Conservation (phyloP, 2,113 vertebrate species). For the Chloropsis hardwickii region DNA sequence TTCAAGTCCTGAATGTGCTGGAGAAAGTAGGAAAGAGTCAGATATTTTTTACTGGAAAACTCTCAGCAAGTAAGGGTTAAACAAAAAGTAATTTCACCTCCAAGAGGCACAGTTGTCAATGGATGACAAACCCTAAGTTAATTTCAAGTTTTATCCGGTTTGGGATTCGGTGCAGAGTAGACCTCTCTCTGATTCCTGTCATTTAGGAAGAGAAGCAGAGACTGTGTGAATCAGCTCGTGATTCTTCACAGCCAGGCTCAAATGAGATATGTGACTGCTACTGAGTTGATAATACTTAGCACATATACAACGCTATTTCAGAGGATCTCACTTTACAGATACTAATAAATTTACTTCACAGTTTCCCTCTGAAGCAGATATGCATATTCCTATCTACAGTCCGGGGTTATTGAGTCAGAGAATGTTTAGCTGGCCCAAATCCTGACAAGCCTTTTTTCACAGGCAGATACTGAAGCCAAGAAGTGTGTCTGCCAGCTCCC, state of each 20-base stretch:
- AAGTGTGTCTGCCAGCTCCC: not conserved
- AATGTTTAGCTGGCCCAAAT: not conserved
- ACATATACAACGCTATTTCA: not conserved
- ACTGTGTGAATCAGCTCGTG: not conserved
- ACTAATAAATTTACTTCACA: not conserved
- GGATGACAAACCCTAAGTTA: not conserved
- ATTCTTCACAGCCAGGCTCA: not conserved
- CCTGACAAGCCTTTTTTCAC: not conserved
- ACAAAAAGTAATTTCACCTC: not conserved
- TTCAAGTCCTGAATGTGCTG: not conserved
- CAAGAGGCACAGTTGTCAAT: not conserved
- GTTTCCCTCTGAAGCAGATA: not conserved
- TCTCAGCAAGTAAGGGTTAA: not conserved
- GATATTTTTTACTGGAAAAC: not conserved
- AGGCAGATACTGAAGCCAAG: not conserved
- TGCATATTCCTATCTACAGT: not conserved
- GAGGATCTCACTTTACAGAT: not conserved
- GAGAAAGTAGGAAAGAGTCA: not conserved
- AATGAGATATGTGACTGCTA: not conserved
- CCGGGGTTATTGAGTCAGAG: not conserved
- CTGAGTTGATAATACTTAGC: constrained; percentile 5
- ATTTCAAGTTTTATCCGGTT: not conserved
- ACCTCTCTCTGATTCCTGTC: not conserved
- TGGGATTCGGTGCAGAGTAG: not conserved
- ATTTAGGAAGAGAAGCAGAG: not conserved